A percentile compares a stretch with the other conserved stretches of the same genome.
Evolutionary conservation across 2,113 vertebrate species (phyloP).

Genomic region (Edolisoma coerulescens): DNA sequence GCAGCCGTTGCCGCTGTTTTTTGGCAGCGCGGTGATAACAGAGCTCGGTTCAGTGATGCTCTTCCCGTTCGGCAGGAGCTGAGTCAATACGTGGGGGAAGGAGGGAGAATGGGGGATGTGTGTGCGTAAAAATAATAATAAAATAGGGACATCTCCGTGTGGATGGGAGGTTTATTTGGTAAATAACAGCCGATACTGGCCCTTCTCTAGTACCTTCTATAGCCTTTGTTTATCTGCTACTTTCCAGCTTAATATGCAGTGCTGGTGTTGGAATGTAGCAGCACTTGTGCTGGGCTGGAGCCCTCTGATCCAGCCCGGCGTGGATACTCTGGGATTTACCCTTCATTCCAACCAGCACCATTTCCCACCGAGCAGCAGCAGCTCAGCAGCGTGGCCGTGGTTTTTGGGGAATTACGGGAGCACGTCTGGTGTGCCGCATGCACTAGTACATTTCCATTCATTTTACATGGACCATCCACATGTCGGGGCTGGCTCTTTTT

Average conservation of each 20-base stretch:
- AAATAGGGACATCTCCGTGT: not conserved
- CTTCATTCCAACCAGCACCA: not conserved
- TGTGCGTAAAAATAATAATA: not conserved
- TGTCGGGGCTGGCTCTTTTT: not conserved
- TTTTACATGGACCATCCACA: constrained; percentile 44
- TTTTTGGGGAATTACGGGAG: not conserved
- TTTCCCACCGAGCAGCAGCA: not conserved
- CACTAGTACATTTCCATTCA: constrained; percentile 62
- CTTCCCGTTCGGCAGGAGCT: not conserved
- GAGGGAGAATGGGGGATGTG: not conserved
- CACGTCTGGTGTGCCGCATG: constrained; percentile 1
- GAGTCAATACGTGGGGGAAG: not conserved
- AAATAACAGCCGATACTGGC: not conserved
- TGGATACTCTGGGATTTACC: not conserved
- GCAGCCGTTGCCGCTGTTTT: not conserved
- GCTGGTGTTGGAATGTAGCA: constrained; percentile 5
- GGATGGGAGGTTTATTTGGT: not conserved
- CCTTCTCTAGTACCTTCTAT: not conserved
- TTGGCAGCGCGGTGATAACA: constrained; percentile 9
- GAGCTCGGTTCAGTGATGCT: not conserved
- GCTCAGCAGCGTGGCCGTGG: not conserved
- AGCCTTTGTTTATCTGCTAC: constrained; percentile 21
- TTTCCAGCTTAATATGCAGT: not conserved
- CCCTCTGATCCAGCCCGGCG: not conserved
- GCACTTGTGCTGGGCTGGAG: not conserved